A percentile compares a stretch with the other conserved stretches of the same genome.
These are phyloP conservation scores for Agriopis aurantiaria DNA, from an alignment of 2,888 invertebrate genomes.

Conservation along the genomic window DNA sequence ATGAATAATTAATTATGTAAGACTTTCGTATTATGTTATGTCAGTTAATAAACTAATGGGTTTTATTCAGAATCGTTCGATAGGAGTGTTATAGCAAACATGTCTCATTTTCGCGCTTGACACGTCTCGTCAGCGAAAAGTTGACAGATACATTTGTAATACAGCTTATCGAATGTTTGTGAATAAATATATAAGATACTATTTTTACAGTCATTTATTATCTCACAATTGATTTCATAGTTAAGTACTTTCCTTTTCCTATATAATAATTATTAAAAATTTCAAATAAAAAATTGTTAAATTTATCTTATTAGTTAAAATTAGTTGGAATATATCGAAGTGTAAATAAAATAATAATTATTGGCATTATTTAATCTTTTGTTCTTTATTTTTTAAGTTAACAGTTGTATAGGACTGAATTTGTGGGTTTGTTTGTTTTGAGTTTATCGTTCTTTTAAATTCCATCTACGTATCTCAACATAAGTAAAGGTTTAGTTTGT, in stretches of 20 bases:
- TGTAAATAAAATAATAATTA: constrained; percentile 70
- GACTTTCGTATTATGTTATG: constrained; percentile 16
- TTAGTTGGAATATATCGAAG: constrained; percentile 55
- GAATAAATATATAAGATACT: not conserved
- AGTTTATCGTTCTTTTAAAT: not conserved
- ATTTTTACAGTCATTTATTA: constrained; percentile 21
- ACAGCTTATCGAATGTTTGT: not conserved
- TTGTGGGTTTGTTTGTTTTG: constrained; percentile 13
- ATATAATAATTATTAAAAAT: constrained; percentile 29
- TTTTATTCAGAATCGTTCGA: not conserved
- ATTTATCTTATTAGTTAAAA: constrained; percentile 30
- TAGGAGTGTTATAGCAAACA: not conserved
- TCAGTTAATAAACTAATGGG: constrained; percentile 1
- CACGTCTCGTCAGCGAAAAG: not conserved
- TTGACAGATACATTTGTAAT: not conserved
- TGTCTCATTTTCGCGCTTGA: not conserved
- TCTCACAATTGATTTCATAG: constrained; percentile 16
- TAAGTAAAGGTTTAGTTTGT: not conserved
- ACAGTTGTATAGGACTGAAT: constrained; percentile 13
- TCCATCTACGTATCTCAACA: not conserved
- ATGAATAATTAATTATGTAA: not conserved
- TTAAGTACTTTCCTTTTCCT: constrained; percentile 11
- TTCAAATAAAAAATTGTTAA: constrained; percentile 21
- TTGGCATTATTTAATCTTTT: constrained; percentile 62
- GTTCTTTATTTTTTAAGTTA: constrained; percentile 33